phyloP scores from a whole-genome alignment of 2,888 invertebrate species.

The Phaedon cochleariae region DNA sequence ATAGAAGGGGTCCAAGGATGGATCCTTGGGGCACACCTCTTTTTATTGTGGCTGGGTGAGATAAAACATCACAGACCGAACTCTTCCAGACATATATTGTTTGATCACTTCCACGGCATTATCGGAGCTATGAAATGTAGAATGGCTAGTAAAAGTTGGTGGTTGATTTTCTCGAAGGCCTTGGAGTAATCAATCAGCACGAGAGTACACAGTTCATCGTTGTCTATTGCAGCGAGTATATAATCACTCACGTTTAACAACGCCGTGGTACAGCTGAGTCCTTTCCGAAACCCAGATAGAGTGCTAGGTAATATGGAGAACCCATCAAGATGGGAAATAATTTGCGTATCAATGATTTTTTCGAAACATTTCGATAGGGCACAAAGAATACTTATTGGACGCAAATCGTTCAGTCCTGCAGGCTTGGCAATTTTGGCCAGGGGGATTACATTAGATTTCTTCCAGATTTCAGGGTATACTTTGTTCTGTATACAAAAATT shows the following conservation, averaged over 20 bases:
- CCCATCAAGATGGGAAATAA: neutral
- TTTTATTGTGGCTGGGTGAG: neutral
- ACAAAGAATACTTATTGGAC: neutral
- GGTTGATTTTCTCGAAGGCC: slow-evolving; percentile 1
- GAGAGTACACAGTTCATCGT: neutral
- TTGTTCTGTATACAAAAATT: neutral
- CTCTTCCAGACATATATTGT: no score
- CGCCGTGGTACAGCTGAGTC: neutral
- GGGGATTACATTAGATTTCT: neutral
- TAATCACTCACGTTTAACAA: neutral
- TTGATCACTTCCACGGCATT: no score
- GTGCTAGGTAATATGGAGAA: neutral
- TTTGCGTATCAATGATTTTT: neutral
- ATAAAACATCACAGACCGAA: neutral
- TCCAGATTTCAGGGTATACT: neutral
- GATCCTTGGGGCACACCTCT: neutral
- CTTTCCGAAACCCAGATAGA: neutral
- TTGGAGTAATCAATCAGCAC: slow-evolving; percentile 1
- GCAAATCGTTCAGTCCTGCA: neutral
- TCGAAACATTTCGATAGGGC: slow-evolving; percentile 2
- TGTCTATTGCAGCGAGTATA: neutral
- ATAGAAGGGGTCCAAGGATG: neutral
- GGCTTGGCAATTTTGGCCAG: neutral
- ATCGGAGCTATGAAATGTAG: neutral
- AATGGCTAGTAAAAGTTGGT: neutral